Evolutionary conservation across 2,113 vertebrate genomes (phyloP).

Genomic region (Parus major): DNA sequence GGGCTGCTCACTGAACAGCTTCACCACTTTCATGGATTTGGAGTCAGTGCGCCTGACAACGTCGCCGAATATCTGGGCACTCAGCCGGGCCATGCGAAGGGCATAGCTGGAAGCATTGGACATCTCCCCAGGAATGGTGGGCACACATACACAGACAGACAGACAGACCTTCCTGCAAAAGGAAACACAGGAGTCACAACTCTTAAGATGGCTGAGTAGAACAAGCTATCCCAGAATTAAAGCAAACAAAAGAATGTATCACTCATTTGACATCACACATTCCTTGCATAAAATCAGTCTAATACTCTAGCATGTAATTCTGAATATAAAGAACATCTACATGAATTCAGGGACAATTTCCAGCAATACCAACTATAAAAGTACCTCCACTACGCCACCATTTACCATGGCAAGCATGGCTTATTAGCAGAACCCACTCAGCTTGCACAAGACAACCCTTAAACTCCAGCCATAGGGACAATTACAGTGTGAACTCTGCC

Average conservation of each 20-base stretch:
- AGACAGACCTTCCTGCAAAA: neutral
- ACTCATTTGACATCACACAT: fast-evolving
- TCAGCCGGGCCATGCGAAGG: conserved; percentile 88
- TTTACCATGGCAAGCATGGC: neutral
- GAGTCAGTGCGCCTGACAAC: conserved; percentile 85
- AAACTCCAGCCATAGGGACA: neutral
- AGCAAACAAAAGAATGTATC: neutral
- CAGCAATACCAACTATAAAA: neutral
- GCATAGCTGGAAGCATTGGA: conserved; percentile 85
- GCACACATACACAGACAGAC: neutral
- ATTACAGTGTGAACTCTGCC: neutral
- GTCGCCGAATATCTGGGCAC: conserved; percentile 89
- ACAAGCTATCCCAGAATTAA: neutral
- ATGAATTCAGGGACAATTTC: neutral
- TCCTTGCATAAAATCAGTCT: neutral
- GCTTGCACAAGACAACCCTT: neutral
- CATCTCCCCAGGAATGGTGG: conserved; percentile 67
- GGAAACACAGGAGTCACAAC: neutral
- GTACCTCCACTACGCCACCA: neutral
- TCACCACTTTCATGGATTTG: conserved; percentile 92
- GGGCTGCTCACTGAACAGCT: conserved; percentile 89
- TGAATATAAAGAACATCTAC: neutral
- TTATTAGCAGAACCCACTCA: neutral
- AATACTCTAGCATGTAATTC: neutral
- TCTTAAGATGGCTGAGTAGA: neutral